phyloP scores from a whole-genome alignment of 2,113 vertebrate species.

The Sclerurus mexicanus region DNA sequence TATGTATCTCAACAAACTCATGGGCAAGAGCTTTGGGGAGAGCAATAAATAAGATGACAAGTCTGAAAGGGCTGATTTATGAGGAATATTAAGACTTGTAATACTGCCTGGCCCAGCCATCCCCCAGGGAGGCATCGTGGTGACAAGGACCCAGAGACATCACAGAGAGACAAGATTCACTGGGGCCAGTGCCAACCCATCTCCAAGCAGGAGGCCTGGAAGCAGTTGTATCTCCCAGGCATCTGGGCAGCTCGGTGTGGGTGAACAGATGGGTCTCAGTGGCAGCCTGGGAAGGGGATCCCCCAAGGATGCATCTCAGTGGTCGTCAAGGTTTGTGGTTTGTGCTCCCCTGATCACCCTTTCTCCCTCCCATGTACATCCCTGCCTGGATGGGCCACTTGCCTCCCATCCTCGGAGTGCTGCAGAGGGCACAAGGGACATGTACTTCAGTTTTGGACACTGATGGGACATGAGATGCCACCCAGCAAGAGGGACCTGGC shows the following conservation, averaged over 20 bases:
- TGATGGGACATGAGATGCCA: neutral
- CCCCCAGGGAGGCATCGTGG: neutral
- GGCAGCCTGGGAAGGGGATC: neutral
- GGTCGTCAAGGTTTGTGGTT: neutral
- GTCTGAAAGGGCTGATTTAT: constrained; percentile 42
- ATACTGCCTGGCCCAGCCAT: constrained; percentile 12
- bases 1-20: neutral
- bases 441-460: rapidly evolving
- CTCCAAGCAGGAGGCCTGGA: neutral
- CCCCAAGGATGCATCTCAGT: neutral
- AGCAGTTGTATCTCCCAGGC: neutral
- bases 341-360: neutral
- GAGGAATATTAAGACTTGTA: constrained; percentile 32
- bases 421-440: neutral
- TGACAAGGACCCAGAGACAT: constrained; percentile 4
- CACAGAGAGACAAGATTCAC: neutral
- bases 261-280: neutral
- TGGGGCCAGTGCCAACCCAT: neutral
- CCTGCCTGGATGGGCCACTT: neutral
- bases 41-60: constrained; percentile 40
- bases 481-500: neutral
- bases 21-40: neutral
- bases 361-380: neutral
- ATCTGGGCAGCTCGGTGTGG: neutral
- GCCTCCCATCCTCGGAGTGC: neutral